Percentiles rank a stretch among this genome's conserved stretches.
phyloP scores from a whole-genome alignment of 2,888 invertebrate species.

The Diaperis boleti region DNA sequence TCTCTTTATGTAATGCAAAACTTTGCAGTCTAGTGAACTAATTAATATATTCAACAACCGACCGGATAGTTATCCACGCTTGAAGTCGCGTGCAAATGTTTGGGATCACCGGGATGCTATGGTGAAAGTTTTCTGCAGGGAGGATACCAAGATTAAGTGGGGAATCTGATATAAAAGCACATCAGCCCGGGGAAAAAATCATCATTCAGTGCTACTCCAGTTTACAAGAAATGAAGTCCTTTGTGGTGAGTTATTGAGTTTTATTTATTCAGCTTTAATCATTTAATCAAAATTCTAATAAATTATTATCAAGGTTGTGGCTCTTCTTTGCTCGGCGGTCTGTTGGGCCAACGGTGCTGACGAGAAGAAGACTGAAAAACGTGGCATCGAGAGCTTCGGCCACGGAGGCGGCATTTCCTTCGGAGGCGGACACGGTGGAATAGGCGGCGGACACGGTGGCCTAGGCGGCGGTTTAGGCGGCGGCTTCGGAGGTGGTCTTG shows the following conservation, averaged over 20 bases:
- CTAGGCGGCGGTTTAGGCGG: constrained; percentile 32
- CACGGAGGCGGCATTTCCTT: constrained; percentile 36
- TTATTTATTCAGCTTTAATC: background rate
- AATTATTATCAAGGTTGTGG: constrained; percentile 20
- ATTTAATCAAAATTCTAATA: background rate
- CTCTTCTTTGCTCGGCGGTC: constrained; percentile 22
- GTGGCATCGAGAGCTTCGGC: constrained; percentile 41
- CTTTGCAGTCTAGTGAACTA: constrained; percentile 44
- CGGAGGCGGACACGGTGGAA: constrained; percentile 29
- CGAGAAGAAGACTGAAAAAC: constrained; percentile 38
- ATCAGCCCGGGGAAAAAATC: constrained; percentile 13
- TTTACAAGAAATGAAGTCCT: constrained; percentile 39
- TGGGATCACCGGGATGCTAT: constrained; percentile 25
- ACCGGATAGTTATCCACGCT: constrained; percentile 38
- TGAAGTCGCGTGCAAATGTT: constrained; percentile 35
- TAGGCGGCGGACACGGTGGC: constrained; percentile 51
- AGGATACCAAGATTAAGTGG: constrained; percentile 14
- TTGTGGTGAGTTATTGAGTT: constrained; percentile 32
- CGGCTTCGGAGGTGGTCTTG: constrained; percentile 31
- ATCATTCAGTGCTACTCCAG: constrained; percentile 40
- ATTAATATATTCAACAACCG: constrained; percentile 42
- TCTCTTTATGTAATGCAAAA: constrained; percentile 40
- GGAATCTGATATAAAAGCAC: constrained; percentile 33
- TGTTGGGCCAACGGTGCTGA: constrained; percentile 11
- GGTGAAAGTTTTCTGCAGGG: constrained; percentile 40